A percentile compares a stretch with the other conserved stretches of the same genome.
phyloP scores from a whole-genome alignment of 2,888 invertebrate genomes.

The Alloplasta piceator region DNA sequence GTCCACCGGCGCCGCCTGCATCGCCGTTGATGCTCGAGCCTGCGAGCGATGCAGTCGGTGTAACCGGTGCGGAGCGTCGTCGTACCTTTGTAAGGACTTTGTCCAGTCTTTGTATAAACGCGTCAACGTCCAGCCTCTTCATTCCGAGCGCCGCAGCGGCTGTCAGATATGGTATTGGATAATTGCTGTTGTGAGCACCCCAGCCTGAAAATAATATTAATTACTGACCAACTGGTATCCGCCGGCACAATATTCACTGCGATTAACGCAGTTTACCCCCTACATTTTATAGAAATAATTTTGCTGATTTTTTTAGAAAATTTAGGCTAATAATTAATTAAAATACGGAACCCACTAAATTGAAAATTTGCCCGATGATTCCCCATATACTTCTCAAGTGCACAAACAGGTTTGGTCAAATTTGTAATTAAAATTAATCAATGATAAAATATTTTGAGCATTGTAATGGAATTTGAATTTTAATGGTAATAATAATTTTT shows the following conservation, averaged over 20 bases:
- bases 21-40: slow-evolving; percentile 81
- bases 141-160: slow-evolving; percentile 90
- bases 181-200: slow-evolving; percentile 88
- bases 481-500: no score
- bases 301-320: no score
- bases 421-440: no score
- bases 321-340: background rate
- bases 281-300: no score
- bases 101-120: slow-evolving; percentile 87
- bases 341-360: no score
- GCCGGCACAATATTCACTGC: no score
- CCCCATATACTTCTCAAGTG: no score
- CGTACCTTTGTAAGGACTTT: slow-evolving; percentile 85
- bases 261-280: no score
- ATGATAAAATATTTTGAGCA: no score
- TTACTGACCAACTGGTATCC: background rate
- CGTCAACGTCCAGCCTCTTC: slow-evolving; percentile 87
- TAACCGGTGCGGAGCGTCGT: slow-evolving; percentile 80
- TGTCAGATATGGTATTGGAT: slow-evolving; percentile 88
- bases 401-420: no score
- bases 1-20: slow-evolving; percentile 77
- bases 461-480: no score
- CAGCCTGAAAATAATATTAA: slow-evolving; percentile 85
- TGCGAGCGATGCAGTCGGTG: slow-evolving; percentile 80
- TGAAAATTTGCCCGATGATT: no score